A percentile compares a stretch with the other conserved stretches of the same genome.
These are phyloP conservation scores for Diadumene lineata DNA, from an alignment of 92 coral and sea anemone species.

Conservation along the genomic window DNA sequence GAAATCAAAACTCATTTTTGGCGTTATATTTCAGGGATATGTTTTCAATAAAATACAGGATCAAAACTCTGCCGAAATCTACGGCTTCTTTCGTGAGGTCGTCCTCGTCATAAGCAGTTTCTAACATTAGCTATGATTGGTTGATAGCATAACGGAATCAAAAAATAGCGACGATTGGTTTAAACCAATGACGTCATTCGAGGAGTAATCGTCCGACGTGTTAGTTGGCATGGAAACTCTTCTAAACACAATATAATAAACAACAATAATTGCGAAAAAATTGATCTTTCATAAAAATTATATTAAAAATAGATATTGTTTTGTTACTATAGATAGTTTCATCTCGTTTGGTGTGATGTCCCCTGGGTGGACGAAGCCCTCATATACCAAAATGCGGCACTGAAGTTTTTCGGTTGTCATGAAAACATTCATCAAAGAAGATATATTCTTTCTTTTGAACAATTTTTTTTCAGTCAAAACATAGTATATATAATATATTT, in stretches of 20 bases:
- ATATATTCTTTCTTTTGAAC: too few relatives aligned
- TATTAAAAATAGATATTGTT: neutral
- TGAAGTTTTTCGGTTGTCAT: too few relatives aligned
- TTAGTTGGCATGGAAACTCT: conserved; percentile 23
- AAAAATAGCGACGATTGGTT: conserved; percentile 15
- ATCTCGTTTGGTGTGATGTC: neutral
- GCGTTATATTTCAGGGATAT: neutral
- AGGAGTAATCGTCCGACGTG: neutral
- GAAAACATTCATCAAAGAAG: too few relatives aligned
- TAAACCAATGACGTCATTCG: conserved; percentile 12
- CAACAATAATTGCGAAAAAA: neutral
- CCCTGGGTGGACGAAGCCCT: too few relatives aligned
- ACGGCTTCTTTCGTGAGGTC: neutral
- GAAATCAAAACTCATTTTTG: neutral
- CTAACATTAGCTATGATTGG: conserved; percentile 22
- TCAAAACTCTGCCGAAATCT: neutral
- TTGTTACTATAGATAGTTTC: neutral
- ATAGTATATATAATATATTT: too few relatives aligned
- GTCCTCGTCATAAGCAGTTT: conserved; percentile 31
- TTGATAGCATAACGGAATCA: conserved; percentile 22
- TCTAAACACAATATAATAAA: conserved; percentile 6
- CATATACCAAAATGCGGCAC: too few relatives aligned
- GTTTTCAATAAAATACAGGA: neutral
- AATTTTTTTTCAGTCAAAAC: too few relatives aligned
- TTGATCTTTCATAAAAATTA: neutral